Conservation (phyloP, 2,113 vertebrate genomes). For the Speoplatyrhinus poulsoni region DNA sequence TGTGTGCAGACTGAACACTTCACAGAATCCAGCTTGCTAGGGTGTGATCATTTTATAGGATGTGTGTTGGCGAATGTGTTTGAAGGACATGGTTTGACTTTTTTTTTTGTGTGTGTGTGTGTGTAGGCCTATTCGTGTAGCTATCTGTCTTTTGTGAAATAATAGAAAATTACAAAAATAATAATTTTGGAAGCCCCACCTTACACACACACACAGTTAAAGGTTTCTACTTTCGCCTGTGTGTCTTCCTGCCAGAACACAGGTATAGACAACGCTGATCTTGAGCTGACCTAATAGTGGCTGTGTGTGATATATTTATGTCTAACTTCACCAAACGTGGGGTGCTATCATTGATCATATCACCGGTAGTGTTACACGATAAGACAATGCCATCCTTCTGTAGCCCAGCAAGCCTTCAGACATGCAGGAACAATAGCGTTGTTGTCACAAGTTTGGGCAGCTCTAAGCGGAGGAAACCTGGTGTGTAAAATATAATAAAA, state of each 20-base stretch:
- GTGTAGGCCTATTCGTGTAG: background rate
- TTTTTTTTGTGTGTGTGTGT: background rate
- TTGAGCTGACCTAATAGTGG: conserved; percentile 59
- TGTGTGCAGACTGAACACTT: conserved; percentile 7
- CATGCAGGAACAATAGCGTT: conserved; percentile 59
- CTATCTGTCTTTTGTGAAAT: no score
- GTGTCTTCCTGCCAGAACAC: conserved; percentile 42
- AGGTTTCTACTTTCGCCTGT: conserved; percentile 60
- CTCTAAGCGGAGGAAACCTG: conserved; percentile 25
- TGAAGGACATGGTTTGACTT: background rate
- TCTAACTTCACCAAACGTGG: conserved; percentile 72
- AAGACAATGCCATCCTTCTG: conserved; percentile 75
- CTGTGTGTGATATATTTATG: conserved; percentile 63
- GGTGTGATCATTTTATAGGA: conserved; percentile 31
- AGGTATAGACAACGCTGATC: conserved; percentile 48
- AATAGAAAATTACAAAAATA: no score
- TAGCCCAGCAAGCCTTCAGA: conserved; percentile 57
- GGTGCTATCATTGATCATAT: conserved; percentile 66
- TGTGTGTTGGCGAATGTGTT: background rate
- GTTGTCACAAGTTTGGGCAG: conserved; percentile 57
- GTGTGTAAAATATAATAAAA: conserved; percentile 49
- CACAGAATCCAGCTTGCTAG: conserved; percentile 10
- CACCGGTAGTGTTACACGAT: conserved; percentile 74
- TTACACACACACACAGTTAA: conserved; percentile 53
- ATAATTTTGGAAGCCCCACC: background rate